phyloP scores from a whole-genome alignment of 37 sponge, comb jelly and placozoan genomes.

The Sycon ciliatum region DNA sequence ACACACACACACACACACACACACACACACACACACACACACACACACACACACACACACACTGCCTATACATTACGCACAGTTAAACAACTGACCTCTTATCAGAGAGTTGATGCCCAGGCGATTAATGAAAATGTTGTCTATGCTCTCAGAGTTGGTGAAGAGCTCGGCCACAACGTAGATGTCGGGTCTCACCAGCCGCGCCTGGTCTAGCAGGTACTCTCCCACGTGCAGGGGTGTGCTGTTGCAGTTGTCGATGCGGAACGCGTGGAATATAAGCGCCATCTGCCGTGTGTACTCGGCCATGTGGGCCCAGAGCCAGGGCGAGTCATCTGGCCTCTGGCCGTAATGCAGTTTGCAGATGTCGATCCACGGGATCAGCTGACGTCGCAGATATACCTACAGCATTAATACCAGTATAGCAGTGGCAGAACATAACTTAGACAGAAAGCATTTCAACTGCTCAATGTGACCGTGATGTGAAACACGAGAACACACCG shows the following conservation, averaged over 20 bases:
- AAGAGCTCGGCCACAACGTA: conserved; percentile 94
- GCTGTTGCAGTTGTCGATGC: conserved; percentile 97
- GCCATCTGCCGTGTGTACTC: conserved; percentile 80
- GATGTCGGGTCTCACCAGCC: conserved; percentile 83
- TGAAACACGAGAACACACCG: too few relatives aligned
- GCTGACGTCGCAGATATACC: conserved; percentile 81
- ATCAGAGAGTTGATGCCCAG: conserved; percentile 95
- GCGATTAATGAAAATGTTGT: conserved; percentile 83
- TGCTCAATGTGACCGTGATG: too few relatives aligned
- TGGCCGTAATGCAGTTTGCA: conserved; percentile 86
- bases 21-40: conserved; percentile 24
- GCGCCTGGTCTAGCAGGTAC: conserved; percentile 71
- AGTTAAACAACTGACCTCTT: conserved; percentile 78
- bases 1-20: conserved; percentile 24
- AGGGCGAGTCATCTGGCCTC: conserved; percentile 60
- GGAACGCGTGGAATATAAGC: conserved; percentile 83
- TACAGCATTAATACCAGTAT: too few relatives aligned
- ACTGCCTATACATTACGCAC: too few relatives aligned
- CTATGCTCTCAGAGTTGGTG: conserved; percentile 75
- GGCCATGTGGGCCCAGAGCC: conserved; percentile 93
- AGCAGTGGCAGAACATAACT: too few relatives aligned
- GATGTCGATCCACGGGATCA: conserved; percentile 89
- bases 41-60: conserved; percentile 24
- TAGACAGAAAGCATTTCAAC: too few relatives aligned
- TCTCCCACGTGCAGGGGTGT: conserved; percentile 88